Evolutionary conservation across 2,113 vertebrate species (phyloP).

Genomic region (Equus quagga): DNA sequence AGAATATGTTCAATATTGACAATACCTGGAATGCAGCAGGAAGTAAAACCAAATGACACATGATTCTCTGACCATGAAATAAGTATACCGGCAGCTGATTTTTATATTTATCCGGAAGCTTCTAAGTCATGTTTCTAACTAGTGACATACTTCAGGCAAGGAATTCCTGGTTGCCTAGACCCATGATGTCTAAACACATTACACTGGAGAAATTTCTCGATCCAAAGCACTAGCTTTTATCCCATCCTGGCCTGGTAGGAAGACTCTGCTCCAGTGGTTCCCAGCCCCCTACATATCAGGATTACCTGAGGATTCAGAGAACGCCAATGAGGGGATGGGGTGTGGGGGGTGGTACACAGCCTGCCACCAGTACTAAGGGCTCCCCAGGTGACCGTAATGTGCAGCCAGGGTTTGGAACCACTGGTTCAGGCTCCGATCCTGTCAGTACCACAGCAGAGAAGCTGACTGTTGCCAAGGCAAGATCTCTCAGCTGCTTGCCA

Average conservation of each 20-base stretch:
- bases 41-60: background rate
- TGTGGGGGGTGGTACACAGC: background rate
- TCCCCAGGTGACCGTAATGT: background rate
- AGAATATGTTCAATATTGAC: background rate
- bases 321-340: background rate
- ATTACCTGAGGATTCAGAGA: background rate
- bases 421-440: background rate
- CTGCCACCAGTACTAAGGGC: background rate
- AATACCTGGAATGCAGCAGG: background rate
- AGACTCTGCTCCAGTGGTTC: background rate
- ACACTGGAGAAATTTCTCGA: background rate
- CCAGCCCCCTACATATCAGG: background rate
- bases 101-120: background rate
- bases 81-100: background rate
- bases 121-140: background rate
- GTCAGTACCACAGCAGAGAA: background rate
- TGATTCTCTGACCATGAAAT: background rate
- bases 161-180: background rate
- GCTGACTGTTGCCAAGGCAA: background rate
- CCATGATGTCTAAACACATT: background rate
- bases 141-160: background rate
- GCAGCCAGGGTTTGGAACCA: background rate
- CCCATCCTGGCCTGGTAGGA: fast-evolving
- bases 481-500: background rate
- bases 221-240: background rate